Percentiles rank a stretch among this genome's conserved stretches.
Evolutionary conservation across 2,113 vertebrate species (phyloP).

Genomic region (Vulpes vulpes): DNA sequence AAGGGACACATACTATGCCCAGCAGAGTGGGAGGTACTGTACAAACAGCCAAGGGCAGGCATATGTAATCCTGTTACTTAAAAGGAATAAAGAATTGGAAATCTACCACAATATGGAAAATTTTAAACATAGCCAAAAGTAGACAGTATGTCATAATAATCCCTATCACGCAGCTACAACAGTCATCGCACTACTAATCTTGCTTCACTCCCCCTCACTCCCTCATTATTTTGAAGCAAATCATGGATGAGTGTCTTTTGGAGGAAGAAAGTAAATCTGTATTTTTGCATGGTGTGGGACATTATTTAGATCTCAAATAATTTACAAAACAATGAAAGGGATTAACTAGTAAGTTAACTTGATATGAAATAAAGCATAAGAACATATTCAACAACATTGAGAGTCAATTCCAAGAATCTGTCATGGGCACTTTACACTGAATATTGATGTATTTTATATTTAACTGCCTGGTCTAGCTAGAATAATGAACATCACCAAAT

Average conservation of each 20-base stretch:
- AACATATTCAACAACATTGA: neutral
- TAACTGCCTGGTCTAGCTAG: neutral
- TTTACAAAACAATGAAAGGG: constrained; percentile 42
- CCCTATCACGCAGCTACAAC: neutral
- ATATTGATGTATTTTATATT: constrained; percentile 53
- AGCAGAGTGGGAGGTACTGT: neutral
- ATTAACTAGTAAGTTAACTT: neutral
- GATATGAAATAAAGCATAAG: constrained; percentile 31
- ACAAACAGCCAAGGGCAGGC: neutral
- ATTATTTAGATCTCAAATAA: constrained; percentile 49
- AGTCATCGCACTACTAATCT: neutral
- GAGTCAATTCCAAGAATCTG: neutral
- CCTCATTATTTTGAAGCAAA: constrained; percentile 52
- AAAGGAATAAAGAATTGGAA: neutral
- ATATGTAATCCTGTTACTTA: neutral
- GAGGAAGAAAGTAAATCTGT: constrained; percentile 33
- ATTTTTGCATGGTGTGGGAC: neutral
- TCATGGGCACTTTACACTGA: neutral
- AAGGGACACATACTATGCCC: neutral
- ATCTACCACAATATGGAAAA: neutral
- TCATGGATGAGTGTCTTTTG: constrained; percentile 9
- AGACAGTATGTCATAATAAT: constrained; percentile 32
- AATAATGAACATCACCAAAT: neutral
- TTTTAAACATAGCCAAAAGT: neutral
- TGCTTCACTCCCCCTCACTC: neutral